Conservation (phyloP, 2,797 vertebrate genomes). For the Lerista edwardsae region DNA sequence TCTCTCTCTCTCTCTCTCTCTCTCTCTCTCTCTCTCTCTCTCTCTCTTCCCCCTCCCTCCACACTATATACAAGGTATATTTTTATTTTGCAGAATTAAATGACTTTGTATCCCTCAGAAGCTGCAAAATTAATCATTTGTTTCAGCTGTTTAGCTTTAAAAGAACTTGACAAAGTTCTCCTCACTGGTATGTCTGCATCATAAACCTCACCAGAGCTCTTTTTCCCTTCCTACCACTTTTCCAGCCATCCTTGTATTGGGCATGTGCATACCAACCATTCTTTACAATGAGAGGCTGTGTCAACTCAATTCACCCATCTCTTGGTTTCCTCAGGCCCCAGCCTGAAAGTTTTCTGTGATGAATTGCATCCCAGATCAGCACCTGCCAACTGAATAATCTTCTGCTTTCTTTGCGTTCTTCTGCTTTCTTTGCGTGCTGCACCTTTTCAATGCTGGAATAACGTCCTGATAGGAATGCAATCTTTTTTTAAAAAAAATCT, state of each 20-base stretch:
- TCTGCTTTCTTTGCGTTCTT: background rate
- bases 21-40: conserved; percentile 12
- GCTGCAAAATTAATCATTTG: conserved; percentile 58
- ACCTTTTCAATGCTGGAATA: conserved; percentile 41
- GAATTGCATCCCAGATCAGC: too few relatives aligned
- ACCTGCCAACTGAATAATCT: background rate
- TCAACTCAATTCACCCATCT: background rate
- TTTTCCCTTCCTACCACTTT: background rate
- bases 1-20: too few relatives aligned
- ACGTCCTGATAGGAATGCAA: conserved; percentile 15
- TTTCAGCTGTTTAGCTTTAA: conserved; percentile 34
- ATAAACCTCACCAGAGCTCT: background rate
- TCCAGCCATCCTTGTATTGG: background rate
- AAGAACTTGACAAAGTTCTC: background rate
- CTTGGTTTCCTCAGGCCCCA: background rate
- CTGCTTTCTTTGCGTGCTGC: too few relatives aligned
- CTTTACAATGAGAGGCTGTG: background rate
- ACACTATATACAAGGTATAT: conserved; percentile 53
- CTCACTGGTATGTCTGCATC: background rate
- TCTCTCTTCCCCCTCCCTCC: background rate
- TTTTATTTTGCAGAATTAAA: conserved; percentile 53
- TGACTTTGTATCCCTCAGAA: conserved; percentile 57
- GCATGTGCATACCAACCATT: background rate
- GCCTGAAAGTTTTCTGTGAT: too few relatives aligned
- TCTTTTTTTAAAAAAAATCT: conserved; percentile 6